These are phyloP conservation scores for Rhadinocentrus ornatus DNA, from an alignment of 2,797 vertebrate species.

Conservation along the genomic window DNA sequence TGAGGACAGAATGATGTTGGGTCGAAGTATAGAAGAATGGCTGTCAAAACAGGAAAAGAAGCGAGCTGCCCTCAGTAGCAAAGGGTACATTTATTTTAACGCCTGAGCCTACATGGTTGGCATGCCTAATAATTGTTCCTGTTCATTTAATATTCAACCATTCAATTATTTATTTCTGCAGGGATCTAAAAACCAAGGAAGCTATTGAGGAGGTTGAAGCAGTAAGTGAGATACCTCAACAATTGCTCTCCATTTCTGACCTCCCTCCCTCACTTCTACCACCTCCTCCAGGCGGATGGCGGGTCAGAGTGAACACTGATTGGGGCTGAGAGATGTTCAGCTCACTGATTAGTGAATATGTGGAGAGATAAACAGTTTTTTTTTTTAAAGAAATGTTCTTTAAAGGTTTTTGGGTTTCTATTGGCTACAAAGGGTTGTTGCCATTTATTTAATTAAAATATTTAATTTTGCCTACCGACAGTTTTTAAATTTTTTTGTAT, in stretches of 20 bases:
- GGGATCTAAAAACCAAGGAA: slow-evolving; percentile 70
- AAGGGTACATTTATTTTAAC: slow-evolving; percentile 81
- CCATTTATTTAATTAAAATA: not conserved
- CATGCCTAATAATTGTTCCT: slow-evolving; percentile 36
- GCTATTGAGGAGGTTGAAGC: slow-evolving; percentile 65
- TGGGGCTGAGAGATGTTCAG: slow-evolving; percentile 87
- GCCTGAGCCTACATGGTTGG: slow-evolving; percentile 27
- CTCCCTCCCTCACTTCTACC: slow-evolving; percentile 91
- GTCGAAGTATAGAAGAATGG: slow-evolving; percentile 88
- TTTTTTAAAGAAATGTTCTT: not conserved
- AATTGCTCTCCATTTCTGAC: slow-evolving; percentile 89
- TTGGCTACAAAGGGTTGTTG: not conserved
- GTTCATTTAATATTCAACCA: slow-evolving; percentile 46
- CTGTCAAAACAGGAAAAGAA: slow-evolving; percentile 88
- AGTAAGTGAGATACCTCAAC: slow-evolving; percentile 82
- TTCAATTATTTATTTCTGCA: slow-evolving; percentile 63
- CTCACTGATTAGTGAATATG: slow-evolving; percentile 1
- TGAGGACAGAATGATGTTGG: slow-evolving; percentile 58
- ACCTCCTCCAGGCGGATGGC: slow-evolving; percentile 86
- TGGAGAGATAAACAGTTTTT: not conserved
- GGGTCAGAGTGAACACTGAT: slow-evolving; percentile 75
- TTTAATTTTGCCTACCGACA: not conserved
- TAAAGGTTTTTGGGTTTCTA: not conserved
- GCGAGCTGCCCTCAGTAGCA: slow-evolving; percentile 69
- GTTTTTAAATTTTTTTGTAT: not conserved